Base-by-base conservation (phyloP, 1,140 invertebrate species). In the Panulirus ornatus region DNA sequence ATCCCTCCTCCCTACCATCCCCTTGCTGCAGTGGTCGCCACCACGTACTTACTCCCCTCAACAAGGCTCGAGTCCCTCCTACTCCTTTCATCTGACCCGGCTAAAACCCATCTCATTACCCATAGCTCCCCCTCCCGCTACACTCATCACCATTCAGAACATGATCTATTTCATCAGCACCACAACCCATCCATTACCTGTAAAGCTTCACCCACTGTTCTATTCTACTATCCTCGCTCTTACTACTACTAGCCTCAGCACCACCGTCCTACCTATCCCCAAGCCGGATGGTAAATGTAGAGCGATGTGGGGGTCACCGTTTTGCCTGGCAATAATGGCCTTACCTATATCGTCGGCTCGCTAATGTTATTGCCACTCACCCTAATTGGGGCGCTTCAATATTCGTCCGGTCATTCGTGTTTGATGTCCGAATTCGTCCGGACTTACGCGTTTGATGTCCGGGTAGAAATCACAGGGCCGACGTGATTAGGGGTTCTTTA, bases 311-410 rank as follows among this genome's bases (percentile, higher is more conserved):
- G 2, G 51, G 51, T 54, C 8, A 22, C 8, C 2, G 51, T 47
- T 47, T 47, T 47, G 14, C 44, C 44, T 47, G 51, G 51, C 51
- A 54, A 8, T 54, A 54, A 54, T 54, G 51, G 51, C 42, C 27
- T 79, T 79, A 79, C 76, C 42, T 79, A 42, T 38, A 51, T 79
- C 51, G 42, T 79, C 44, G 76, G 27, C 76, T 79, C n/a, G n/a
- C 76, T 79, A 79, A 79, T 79, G 76, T 79, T 51, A 79, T 79
- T 79, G 76, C 76, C 76, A 79, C 76, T 79, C 76, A 30, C 76
- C 36, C 51, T 79, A 79, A 79, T 79, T 79, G 76, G 36, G 14
- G n/a, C 42, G 76, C 76, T 34, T 42, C 76, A 38, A 79, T 79
- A 79, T 34, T 34, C 51, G 76, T 79, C 76, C 42, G 44, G 2